Evolutionary conservation across 2,113 vertebrate species (phyloP).

Genomic region (Bubo blakistoni): DNA sequence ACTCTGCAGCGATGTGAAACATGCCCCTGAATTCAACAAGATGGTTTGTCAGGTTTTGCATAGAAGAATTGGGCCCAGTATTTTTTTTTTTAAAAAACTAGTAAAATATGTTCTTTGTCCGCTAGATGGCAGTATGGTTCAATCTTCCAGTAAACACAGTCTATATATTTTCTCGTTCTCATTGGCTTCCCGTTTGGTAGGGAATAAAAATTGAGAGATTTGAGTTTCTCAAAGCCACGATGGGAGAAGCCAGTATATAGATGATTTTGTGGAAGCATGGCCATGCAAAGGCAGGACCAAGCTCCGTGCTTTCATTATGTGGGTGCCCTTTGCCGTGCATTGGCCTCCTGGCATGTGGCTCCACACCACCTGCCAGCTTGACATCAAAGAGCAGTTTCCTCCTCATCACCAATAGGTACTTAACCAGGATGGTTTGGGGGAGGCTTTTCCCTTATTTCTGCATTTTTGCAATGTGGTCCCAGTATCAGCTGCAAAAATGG

Average conservation of each 20-base stretch:
- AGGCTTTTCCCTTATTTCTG: not conserved
- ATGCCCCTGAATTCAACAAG: not conserved
- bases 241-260: not conserved
- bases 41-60: not conserved
- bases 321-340: not conserved
- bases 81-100: not conserved
- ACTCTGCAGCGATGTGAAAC: not conserved
- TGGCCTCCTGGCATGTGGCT: not conserved
- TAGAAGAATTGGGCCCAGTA: not conserved
- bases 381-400: not conserved
- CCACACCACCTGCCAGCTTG: not conserved
- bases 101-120: not conserved
- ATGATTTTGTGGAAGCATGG: not conserved
- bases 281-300: not conserved
- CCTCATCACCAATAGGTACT: not conserved
- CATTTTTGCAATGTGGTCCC: not conserved
- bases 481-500: not conserved
- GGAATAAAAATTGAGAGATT: not conserved
- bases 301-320: not conserved
- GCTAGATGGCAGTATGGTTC: constrained; percentile 50
- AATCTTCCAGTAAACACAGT: not conserved
- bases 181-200: not conserved
- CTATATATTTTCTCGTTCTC: not conserved
- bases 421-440: not conserved
- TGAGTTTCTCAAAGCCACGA: rapidly evolving